Evolutionary conservation across 1,140 invertebrate genomes (phyloP), one percentile per base, ranked within the genome.

Genomic region (Nasonia longicornis): DNA sequence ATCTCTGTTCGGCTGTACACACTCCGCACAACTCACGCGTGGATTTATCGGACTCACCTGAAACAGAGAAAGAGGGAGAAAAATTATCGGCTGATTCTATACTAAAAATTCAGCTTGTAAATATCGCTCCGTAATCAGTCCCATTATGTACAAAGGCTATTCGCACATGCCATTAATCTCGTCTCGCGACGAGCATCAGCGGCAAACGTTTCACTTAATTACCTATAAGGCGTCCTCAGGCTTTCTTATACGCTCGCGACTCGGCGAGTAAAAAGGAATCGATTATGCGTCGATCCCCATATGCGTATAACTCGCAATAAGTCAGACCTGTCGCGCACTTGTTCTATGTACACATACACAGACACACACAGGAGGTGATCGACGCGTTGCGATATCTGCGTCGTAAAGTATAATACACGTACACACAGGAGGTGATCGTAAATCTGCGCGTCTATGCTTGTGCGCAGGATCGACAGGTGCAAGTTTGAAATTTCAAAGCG

Each of bases 271-370:
- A 79, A 72, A 79, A 79, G 52, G 52, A 52, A 72, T 72, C 72
- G 52, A 79, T 78, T 70, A 78, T 79, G 10, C 69, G 48, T 26
- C 2, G 14, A 22, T 72, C 45, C 12, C 26, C 26, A 63, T 45
- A 72, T 48, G 10, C 10, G 45, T 48, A 48, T 72, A 79, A 79
- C 71, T 72, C 52, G 77, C 77, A n/a, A 72, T 72, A 72, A 79
- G 52, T 79, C 77, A 79, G 48, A 35, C 66, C 48, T 48, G 35
- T 67, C 76, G 66, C 67, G 45, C 42, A 0, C 8, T 42, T 0
- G 10, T 22, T 71, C 8, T 45, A 16, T 29, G 20, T 71, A 42
- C 45, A 73, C 4, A 45, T 48, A 45, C 11, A 52, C 16, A 31
- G 0, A 26, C 3, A 31, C 35, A 16, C n/a, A 71, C 8, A 42